These are phyloP conservation scores for Heterodera carotae DNA, from an alignment of 1,140 invertebrate species.

Conservation along the genomic window DNA sequence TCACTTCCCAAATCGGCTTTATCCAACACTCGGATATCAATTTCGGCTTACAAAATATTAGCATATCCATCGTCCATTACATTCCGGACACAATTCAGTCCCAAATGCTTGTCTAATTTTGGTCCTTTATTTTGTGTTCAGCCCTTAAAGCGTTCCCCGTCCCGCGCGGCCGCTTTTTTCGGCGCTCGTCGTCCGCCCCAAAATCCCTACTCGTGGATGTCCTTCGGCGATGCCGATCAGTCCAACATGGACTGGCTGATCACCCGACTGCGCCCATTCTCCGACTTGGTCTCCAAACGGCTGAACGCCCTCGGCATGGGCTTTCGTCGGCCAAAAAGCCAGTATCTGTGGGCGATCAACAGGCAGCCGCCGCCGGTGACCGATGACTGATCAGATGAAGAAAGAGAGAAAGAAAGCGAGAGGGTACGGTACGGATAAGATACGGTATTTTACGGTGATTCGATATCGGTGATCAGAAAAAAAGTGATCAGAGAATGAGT, in stretches of 20 bases:
- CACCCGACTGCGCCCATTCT: slow-evolving; percentile 22
- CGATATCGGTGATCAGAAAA: too few species aligned
- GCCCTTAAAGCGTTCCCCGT: neutral
- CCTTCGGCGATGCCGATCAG: slow-evolving; percentile 14
- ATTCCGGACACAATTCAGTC: too few species aligned
- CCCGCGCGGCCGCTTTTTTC: neutral
- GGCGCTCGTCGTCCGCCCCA: slow-evolving; percentile 21
- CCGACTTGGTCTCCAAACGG: slow-evolving; percentile 19
- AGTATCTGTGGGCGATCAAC: slow-evolving; percentile 19
- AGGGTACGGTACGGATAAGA: neutral
- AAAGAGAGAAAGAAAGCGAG: neutral
- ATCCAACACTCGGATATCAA: neutral
- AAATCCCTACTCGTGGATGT: slow-evolving; percentile 40
- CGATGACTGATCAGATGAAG: neutral
- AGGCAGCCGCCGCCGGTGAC: neutral
- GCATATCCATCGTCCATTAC: too few species aligned
- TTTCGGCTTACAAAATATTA: neutral
- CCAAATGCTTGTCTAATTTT: too few species aligned
- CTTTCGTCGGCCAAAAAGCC: slow-evolving; percentile 7
- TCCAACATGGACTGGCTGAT: slow-evolving; percentile 13
- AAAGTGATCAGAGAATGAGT: too few species aligned
- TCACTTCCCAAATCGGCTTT: too few species aligned
- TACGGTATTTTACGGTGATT: too few species aligned
- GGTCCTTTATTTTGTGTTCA: neutral
- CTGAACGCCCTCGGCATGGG: neutral